Base-by-base conservation (phyloP, 2,797 vertebrate species). In the Psittacula echo region DNA sequence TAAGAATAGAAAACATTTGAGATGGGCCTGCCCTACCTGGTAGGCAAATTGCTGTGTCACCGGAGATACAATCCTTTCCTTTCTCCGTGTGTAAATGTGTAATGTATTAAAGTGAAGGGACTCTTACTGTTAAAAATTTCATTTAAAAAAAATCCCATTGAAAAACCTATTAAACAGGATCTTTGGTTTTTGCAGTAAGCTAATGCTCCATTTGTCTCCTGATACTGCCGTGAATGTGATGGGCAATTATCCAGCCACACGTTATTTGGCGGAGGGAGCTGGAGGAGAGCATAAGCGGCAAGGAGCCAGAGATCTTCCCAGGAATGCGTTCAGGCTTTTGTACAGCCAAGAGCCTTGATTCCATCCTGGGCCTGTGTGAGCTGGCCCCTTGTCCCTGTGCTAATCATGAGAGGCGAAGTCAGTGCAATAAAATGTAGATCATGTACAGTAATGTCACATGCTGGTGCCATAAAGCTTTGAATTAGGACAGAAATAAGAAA, bases 81-180 rank as follows among this genome's bases (percentile, higher is more conserved):
- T 93, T 87, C 84, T 74, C 26, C 2, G 1, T 23, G 44, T 62
- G 64, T 54, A 73, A 60, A 73, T 86, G 66, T 90, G 47, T 64
- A 64, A 86, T 76, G 29, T 65, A 61, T 89, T 95, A 87, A 93
- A 94, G 81, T 85, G 44, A 95, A 82, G 60, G 90, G 80, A 75
- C 48, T 72, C 80, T 76, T 83, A 45, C 32, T 41, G 51, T 78
- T 94, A 90, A 90, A 95, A 88, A 70, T 82, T 75, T 73, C 78
- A 91, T 76, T 87, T 7, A 0, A 79, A 85, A 79, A 56, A 66
- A 88, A 51, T 18, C 39, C 27, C 61, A 76, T 95, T 73, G 71
- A 85, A 81, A 81, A 91, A n/a, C 26, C 58, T 71, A 56, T 91
- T 93, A 87, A 96, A 61, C 30, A 12, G 54, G 24, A 68, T 92